Conservation (phyloP, 2,113 vertebrate genomes). For the Boulengeromyrus knoepffleri region DNA sequence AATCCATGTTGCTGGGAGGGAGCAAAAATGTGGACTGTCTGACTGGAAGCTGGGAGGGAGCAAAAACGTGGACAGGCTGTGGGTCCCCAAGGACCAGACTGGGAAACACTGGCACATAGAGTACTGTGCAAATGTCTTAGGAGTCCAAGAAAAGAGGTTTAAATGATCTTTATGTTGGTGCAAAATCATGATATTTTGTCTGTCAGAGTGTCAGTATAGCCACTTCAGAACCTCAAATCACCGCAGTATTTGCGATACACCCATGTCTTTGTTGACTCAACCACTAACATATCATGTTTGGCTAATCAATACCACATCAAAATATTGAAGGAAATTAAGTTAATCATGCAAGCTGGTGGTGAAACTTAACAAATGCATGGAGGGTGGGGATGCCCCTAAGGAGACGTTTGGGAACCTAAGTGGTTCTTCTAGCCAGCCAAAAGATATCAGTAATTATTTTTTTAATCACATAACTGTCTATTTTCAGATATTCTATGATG, state of each 20-base stretch:
- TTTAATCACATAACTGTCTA: background rate
- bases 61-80: background rate
- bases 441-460: background rate
- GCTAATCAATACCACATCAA: background rate
- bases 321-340: background rate
- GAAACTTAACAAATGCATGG: background rate
- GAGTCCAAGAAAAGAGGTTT: background rate
- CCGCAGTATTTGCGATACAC: background rate
- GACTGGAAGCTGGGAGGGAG: background rate
- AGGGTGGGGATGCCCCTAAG: background rate
- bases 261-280: background rate
- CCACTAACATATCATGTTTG: background rate
- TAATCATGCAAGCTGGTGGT: background rate
- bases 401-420: background rate
- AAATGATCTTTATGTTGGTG: background rate
- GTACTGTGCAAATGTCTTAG: background rate
- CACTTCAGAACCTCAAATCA: background rate
- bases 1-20: background rate
- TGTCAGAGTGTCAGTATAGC: background rate
- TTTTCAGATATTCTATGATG: background rate
- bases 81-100: background rate
- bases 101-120: background rate
- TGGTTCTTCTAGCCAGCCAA: background rate
- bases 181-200: background rate
- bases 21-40: background rate